Percentiles rank a stretch among this genome's conserved stretches.
phyloP scores from a whole-genome alignment of 1,140 invertebrate genomes.

The Drosophila busckii region DNA sequence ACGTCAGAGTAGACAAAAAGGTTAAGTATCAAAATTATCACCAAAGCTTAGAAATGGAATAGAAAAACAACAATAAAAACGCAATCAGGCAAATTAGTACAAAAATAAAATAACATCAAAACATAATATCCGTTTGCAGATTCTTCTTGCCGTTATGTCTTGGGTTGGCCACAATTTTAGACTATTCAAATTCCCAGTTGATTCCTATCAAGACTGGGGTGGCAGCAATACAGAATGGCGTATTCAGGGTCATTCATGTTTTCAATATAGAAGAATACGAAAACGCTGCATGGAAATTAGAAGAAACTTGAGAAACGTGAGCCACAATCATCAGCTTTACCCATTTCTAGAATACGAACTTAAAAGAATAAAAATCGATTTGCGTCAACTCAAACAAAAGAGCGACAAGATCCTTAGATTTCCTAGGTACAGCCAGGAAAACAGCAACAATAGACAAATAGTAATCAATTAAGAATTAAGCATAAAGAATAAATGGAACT shows the following conservation, averaged over 20 bases:
- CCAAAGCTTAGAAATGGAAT: conserved; percentile 13
- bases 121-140: conserved; percentile 7
- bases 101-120: conserved; percentile 15
- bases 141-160: background rate
- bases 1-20: conserved; percentile 14
- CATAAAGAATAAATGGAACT: conserved; percentile 7
- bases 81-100: conserved; percentile 7
- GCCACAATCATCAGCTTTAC: background rate
- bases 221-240: conserved; percentile 1
- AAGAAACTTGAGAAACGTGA: too few relatives aligned
- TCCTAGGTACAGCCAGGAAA: too few relatives aligned
- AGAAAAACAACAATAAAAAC: too few relatives aligned
- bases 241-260: background rate
- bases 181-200: conserved; percentile 1
- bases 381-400: background rate
- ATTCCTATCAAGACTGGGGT: background rate
- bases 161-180: conserved; percentile 10
- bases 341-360: background rate
- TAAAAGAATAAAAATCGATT: background rate
- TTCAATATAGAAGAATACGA: too few relatives aligned
- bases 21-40: conserved; percentile 7
- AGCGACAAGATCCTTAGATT: background rate
- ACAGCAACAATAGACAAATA: conserved; percentile 29
- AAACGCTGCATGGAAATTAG: too few relatives aligned
- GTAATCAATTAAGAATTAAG: conserved; percentile 10